Conservation (phyloP, 2,888 invertebrate genomes). For the Pseudoips prasinana region DNA sequence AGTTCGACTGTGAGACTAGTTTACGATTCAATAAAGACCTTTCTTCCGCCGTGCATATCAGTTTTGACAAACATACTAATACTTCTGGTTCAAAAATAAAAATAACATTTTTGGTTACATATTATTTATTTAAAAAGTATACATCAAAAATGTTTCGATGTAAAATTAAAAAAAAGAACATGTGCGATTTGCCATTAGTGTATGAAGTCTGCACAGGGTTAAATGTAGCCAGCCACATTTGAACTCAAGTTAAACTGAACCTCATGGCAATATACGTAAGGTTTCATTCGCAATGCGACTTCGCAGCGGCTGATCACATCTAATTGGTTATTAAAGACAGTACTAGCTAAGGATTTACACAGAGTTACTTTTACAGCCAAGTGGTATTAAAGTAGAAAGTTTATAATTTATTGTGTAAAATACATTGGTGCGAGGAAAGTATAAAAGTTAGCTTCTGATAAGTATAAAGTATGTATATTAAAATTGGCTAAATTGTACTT, state of each 20-base stretch:
- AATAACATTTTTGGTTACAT: constrained; percentile 57
- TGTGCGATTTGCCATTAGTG: constrained; percentile 45
- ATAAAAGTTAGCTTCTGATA: constrained; percentile 34
- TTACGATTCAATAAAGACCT: too few relatives aligned
- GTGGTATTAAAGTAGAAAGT: constrained; percentile 29
- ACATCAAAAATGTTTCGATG: constrained; percentile 78
- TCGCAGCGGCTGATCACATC: constrained; percentile 15
- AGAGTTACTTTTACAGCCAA: constrained; percentile 47
- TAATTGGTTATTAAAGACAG: constrained; percentile 17
- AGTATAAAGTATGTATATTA: constrained; percentile 28
- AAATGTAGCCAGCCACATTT: constrained; percentile 17
- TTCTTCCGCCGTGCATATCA: too few relatives aligned
- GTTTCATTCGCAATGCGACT: constrained; percentile 4
- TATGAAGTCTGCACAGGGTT: constrained; percentile 28
- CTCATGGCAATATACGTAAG: constrained; percentile 8
- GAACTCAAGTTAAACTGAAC: constrained; percentile 7
- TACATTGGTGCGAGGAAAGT: constrained; percentile 31
- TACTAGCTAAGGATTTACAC: constrained; percentile 28
- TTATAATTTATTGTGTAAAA: constrained; percentile 18
- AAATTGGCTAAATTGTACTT: constrained; percentile 43
- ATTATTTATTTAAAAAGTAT: constrained; percentile 75
- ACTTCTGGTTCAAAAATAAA: too few relatives aligned
- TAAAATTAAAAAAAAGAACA: constrained; percentile 71
- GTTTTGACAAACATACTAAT: too few relatives aligned
- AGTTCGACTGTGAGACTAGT: too few relatives aligned